These are phyloP conservation scores for Dascyllus trimaculatus DNA, from an alignment of 2,113 vertebrate species.

Conservation along the genomic window DNA sequence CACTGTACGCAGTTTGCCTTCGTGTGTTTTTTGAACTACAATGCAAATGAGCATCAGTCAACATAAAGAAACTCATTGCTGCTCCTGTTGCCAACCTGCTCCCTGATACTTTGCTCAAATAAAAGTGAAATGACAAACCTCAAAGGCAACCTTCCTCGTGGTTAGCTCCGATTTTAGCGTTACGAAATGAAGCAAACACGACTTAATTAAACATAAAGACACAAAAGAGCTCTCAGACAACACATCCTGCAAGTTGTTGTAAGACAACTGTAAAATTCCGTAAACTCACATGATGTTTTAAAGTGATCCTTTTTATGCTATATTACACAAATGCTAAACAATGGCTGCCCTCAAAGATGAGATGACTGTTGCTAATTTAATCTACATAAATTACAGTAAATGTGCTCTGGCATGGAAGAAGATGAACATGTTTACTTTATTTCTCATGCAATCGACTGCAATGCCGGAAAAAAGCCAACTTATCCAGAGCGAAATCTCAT, in stretches of 20 bases:
- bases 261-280: background rate
- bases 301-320: background rate
- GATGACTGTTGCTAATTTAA: slow-evolving; percentile 2
- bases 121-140: too few relatives aligned
- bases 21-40: too few relatives aligned
- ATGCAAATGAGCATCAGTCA: too few relatives aligned
- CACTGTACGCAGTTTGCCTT: too few relatives aligned
- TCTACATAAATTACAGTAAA: slow-evolving; percentile 8
- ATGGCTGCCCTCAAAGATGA: background rate
- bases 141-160: background rate
- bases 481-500: slow-evolving; percentile 18
- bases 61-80: background rate
- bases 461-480: background rate
- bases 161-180: background rate
- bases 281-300: background rate
- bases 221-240: background rate
- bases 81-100: background rate
- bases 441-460: background rate
- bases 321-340: background rate
- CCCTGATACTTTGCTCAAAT: background rate
- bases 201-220: background rate
- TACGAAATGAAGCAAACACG: background rate
- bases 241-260: too few relatives aligned
- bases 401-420: slow-evolving; percentile 2
- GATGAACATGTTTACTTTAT: background rate